Base-by-base conservation (phyloP, 2,113 vertebrate genomes). In the Gasterosteus aculeatus region DNA sequence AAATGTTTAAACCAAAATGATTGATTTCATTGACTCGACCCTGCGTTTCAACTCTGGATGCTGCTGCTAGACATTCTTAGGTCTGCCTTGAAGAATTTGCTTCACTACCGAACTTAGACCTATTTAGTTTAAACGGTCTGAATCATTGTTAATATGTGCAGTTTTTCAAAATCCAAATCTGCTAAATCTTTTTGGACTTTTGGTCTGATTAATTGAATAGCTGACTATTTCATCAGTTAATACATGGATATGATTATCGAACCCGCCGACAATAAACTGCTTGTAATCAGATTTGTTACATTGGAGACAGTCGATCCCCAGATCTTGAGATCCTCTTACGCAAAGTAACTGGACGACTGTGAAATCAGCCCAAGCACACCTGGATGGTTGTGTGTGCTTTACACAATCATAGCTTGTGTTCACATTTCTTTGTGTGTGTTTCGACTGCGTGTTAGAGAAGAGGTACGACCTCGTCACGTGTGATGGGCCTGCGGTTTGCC, bases 1-100 rank as follows among this genome's bases (percentile, higher is more conserved):
- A 22, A 85, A 89, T 89, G 80, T 87, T 89, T 84, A 84, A 90
- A 84, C 88, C 86, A 69, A 73, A 86, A 22, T 63, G 75, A 92
- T 81, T 86, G 87, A 91, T 85, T 86, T 71, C 41, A 82, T 82
- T 75, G 85, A 88, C 76, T 68, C 4, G 35, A 41, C 14, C 41
- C 47, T 64, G 22, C 16, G 51, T 77, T 74, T 84, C 80, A 76
- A 57, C 63, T 69, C 69, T 72, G 75, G 47, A 49, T 78, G 71
- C 5, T 80, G 59, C 68, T 79, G 18, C 15, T 44, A 67, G 44
- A 62, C 72, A 76, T 39, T 42, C 14, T 65, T n/a, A 49, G 38
- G 29, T 47, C 18, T 70, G 53, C 26, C 10, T 38, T 60, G n/a
- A 58, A 31, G 12, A 56, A 42, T 78, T 64, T n/a, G 39, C 38